A percentile compares a stretch with the other conserved stretches of the same genome.
These are phyloP conservation scores for Ormyrus rosae DNA, from an alignment of 2,888 invertebrate genomes.

Conservation along the genomic window DNA sequence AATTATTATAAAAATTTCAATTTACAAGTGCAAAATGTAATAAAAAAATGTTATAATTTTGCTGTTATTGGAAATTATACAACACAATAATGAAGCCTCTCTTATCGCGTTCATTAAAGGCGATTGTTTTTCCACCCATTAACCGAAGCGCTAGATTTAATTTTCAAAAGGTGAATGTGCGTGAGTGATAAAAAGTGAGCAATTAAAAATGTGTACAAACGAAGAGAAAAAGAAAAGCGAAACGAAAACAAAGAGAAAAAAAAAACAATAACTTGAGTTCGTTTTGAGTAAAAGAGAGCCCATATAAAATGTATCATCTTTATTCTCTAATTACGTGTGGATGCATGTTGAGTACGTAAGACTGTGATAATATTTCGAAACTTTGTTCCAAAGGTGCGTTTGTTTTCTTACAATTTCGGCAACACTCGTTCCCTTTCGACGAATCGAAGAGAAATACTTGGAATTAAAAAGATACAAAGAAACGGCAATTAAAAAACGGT, in stretches of 20 bases:
- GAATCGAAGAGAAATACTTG: slow-evolving; percentile 15
- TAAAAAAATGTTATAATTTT: not conserved
- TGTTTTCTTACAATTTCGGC: no score
- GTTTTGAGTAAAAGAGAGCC: slow-evolving; percentile 26
- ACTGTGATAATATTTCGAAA: slow-evolving; percentile 29
- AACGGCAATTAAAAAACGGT: slow-evolving; percentile 65
- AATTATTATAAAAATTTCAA: no score
- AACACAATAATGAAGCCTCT: no score
- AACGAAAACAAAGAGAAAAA: not conserved
- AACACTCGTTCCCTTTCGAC: no score
- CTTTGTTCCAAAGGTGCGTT: not conserved
- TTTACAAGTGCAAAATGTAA: no score
- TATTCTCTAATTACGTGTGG: slow-evolving; percentile 32
- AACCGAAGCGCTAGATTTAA: no score
- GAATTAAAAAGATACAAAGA: slow-evolving; percentile 43
- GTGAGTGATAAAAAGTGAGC: no score
- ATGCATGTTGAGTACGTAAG: slow-evolving; percentile 21
- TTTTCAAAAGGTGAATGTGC: no score
- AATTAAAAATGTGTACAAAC: no score
- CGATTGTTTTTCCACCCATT: no score
- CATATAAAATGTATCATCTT: slow-evolving; percentile 29
- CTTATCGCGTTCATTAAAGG: no score
- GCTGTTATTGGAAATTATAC: not conserved
- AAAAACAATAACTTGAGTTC: not conserved
- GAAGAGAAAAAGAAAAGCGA: not conserved